Conservation (phyloP, 1,140 invertebrate species). For the Rhynchophorus ferrugineus region DNA sequence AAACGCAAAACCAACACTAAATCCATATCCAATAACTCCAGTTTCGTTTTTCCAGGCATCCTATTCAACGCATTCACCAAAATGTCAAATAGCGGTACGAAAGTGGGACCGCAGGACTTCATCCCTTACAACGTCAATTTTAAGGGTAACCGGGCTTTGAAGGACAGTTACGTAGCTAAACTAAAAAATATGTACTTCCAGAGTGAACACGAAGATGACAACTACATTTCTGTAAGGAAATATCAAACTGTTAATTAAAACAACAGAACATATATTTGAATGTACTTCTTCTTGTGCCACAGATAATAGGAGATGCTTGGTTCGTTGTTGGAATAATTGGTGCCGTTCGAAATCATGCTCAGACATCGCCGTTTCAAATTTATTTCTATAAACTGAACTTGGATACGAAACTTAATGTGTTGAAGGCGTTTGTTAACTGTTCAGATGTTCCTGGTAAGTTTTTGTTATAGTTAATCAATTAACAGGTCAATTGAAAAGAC, state of each 20-base stretch:
- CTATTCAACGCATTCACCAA: slow-evolving; percentile 3
- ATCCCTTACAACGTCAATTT: slow-evolving; percentile 13
- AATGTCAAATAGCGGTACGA: neutral
- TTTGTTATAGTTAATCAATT: too few relatives aligned
- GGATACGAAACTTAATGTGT: slow-evolving; percentile 45
- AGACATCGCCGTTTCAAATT: slow-evolving; percentile 37
- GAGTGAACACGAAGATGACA: neutral
- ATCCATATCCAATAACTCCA: too few relatives aligned
- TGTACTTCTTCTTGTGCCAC: slow-evolving; percentile 12
- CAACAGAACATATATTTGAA: too few relatives aligned
- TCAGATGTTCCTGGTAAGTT: slow-evolving; percentile 5
- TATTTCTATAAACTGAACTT: slow-evolving; percentile 49
- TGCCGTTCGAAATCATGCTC: slow-evolving; percentile 20
- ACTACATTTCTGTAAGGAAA: slow-evolving; percentile 1
- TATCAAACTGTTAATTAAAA: neutral
- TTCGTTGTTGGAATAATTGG: slow-evolving; percentile 19
- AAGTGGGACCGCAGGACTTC: slow-evolving; percentile 9
- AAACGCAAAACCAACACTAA: slow-evolving; percentile 12
- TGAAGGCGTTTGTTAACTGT: slow-evolving; percentile 30
- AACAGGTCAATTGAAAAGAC: too few relatives aligned
- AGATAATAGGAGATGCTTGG: slow-evolving; percentile 22
- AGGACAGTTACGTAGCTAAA: slow-evolving; percentile 2
- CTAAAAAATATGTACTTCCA: slow-evolving; percentile 10
- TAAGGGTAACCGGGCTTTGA: neutral
- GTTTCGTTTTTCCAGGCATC: slow-evolving; percentile 5